Conservation (phyloP, 2,113 vertebrate genomes). For the Coryphaenoides rupestris region DNA sequence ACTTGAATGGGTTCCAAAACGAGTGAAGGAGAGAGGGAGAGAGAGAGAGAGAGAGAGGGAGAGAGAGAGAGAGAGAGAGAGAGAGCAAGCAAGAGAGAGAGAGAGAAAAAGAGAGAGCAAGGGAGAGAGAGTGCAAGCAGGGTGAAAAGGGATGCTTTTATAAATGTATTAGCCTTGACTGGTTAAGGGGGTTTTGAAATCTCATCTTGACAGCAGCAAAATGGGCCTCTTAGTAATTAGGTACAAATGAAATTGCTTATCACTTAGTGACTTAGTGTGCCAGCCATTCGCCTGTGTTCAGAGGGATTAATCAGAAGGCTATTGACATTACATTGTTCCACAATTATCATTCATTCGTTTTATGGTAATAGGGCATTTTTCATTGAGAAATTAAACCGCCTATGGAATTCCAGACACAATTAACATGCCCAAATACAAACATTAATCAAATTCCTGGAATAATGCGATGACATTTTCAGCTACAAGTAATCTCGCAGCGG, state of each 20-base stretch:
- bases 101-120: neutral
- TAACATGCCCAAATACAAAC: conserved; percentile 64
- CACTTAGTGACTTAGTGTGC: conserved; percentile 67
- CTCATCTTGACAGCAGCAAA: conserved; percentile 66
- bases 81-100: too few species aligned
- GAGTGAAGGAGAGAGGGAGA: conserved; percentile 11
- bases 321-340: conserved; percentile 75
- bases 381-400: conserved; percentile 66
- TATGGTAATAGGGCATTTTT: conserved; percentile 73
- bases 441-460: conserved; percentile 68
- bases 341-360: conserved; percentile 76
- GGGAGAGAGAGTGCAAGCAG: neutral
- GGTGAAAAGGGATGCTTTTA: conserved; percentile 46
- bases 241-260: conserved; percentile 76
- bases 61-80: neutral
- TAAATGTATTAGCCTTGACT: conserved; percentile 63
- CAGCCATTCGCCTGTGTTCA: conserved; percentile 64
- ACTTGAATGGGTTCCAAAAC: conserved; percentile 62
- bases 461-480: conserved; percentile 51
- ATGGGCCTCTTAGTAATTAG: conserved; percentile 72
- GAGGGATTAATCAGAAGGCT: conserved; percentile 74
- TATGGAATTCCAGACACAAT: conserved; percentile 61
- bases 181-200: conserved; percentile 67
- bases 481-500: conserved; percentile 43
- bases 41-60: neutral